A percentile compares a stretch with the other conserved stretches of the same genome.
Conservation (phyloP, 2,888 invertebrate species). For the Pammene fasciana region DNA sequence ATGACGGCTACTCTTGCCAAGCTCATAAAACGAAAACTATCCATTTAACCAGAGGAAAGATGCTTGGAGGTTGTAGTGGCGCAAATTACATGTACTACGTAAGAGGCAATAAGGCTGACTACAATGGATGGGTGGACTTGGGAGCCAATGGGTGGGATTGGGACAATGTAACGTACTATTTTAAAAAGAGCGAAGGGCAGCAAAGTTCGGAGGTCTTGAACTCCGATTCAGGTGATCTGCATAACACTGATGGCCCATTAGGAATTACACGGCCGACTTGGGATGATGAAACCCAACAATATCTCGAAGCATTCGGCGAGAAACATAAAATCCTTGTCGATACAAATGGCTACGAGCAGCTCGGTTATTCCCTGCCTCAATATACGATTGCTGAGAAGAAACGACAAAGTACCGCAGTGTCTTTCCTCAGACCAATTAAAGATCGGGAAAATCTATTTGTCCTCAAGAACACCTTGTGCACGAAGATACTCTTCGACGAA, state of each 20-base stretch:
- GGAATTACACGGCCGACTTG: background rate
- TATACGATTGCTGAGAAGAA: constrained; percentile 52
- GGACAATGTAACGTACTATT: constrained; percentile 62
- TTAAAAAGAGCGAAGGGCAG: constrained; percentile 10
- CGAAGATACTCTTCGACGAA: constrained; percentile 56
- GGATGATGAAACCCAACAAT: constrained; percentile 32
- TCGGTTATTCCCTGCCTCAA: constrained; percentile 53
- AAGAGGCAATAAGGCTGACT: constrained; percentile 86
- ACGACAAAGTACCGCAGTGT: constrained; percentile 50
- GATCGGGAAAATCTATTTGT: constrained; percentile 58
- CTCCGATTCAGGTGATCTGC: background rate
- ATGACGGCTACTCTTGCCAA: constrained; percentile 56
- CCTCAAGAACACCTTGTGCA: constrained; percentile 56
- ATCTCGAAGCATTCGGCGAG: constrained; percentile 55
- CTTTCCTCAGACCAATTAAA: constrained; percentile 57
- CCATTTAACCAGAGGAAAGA: constrained; percentile 64
- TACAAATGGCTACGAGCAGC: constrained; percentile 52
- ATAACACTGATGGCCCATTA: background rate
- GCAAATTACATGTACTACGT: constrained; percentile 87
- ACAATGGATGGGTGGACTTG: constrained; percentile 71
- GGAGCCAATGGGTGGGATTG: constrained; percentile 83
- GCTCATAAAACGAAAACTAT: constrained; percentile 51
- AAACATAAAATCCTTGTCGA: constrained; percentile 55
- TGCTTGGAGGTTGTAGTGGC: constrained; percentile 86
- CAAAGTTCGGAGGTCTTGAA: background rate